Conservation (phyloP, 2,113 vertebrate genomes). For the Eublepharis macularius region DNA sequence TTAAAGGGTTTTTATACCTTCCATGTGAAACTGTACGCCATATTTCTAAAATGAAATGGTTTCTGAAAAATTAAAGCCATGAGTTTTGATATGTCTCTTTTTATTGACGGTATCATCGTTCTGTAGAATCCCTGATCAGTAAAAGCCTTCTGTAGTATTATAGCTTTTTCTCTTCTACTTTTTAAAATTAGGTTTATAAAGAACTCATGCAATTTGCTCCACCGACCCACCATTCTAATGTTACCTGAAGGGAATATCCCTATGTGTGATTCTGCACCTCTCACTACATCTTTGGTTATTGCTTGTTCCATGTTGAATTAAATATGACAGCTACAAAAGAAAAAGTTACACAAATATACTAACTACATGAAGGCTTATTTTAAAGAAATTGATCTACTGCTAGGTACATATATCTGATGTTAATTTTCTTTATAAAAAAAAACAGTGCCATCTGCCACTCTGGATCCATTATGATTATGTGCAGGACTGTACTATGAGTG, state of each 20-base stretch:
- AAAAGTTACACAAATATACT: background rate
- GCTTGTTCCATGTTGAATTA: conserved; percentile 19
- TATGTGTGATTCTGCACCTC: background rate
- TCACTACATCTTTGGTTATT: conserved; percentile 26
- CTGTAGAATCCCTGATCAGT: conserved; percentile 50
- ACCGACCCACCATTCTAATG: background rate
- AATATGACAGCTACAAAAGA: background rate
- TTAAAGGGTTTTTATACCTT: conserved; percentile 53
- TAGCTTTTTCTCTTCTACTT: conserved; percentile 27
- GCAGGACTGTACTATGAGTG: too few relatives aligned
- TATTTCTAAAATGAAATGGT: conserved; percentile 17
- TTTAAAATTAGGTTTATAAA: background rate
- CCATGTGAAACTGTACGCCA: conserved; percentile 43
- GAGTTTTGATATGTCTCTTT: conserved; percentile 45
- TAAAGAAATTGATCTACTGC: too few relatives aligned
- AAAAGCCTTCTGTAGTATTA: conserved; percentile 44
- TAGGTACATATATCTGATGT: too few relatives aligned
- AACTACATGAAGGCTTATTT: too few relatives aligned
- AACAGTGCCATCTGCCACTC: too few relatives aligned
- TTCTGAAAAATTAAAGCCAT: conserved; percentile 33
- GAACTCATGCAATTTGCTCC: conserved; percentile 15
- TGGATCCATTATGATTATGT: too few relatives aligned
- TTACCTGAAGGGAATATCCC: conserved; percentile 15
- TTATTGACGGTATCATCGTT: conserved; percentile 46
- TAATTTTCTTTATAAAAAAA: background rate